Base-by-base conservation (phyloP, 1,140 invertebrate genomes). In the Papilio polyxenes region DNA sequence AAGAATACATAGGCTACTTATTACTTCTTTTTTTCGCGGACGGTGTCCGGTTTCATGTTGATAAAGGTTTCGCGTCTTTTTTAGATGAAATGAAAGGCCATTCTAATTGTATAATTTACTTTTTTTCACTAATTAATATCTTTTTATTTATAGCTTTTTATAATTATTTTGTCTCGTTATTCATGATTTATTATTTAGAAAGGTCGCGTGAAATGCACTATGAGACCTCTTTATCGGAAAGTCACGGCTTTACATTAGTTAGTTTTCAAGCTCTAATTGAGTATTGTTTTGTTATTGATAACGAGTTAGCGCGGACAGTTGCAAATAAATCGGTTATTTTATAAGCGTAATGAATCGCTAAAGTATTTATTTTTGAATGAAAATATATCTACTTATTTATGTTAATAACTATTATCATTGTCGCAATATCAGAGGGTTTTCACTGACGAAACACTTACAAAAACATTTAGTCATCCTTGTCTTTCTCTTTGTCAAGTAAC, bases 261-360 rank as follows among this genome's bases (percentile, higher is more conserved):
- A 20, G 7, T 62, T 72, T 40, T 72, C 31, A 72, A 72, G 31
- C 65, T 72, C 31, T 72, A 72, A 72, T 72, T 72, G 65, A 40
- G 31, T 72, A 72, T 72, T 72, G 65, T 72, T 72, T 72, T 72
- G 23, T 72, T 37, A 37, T 40, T 72, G 65, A 72, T 72, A 72
- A 15, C 13, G 31, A 31, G 65, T 31, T 72, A 72, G 23, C 65
- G 13, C 4, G 13, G 13, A 56, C 13, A 56, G 53, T 56, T 37
- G 31, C 65, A 72, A 65, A 69, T 72, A 72, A 72, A 72, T 72
- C 13, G 5, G 65, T 40, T 72, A 72, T 72, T 72, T 37, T 72
- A 72, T 40, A 17, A 65, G 59, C 59, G 20, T 15, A 15, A 37
- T 37, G 37, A 11, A 72, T 37, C 3, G 11, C 65, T 62, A 23